Evolutionary conservation across 2,888 invertebrate species (phyloP), one percentile per base, ranked within the genome.

Genomic region (Drosophila mulleri): DNA sequence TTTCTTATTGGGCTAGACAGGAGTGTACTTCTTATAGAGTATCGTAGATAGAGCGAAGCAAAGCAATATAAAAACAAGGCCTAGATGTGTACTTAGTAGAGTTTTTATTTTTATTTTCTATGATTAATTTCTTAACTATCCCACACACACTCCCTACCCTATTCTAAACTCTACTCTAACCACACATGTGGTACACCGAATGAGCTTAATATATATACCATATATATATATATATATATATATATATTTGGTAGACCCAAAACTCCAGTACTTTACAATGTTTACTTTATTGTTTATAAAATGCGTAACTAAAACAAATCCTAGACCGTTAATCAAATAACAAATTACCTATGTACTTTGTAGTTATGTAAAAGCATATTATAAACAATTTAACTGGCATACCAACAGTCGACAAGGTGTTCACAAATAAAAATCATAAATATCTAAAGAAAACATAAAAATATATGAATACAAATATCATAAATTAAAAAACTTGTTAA

Each of bases 331-430:
- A 83, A 83, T 73, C 41, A 54, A 37, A 72, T 70, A 74, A 63
- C 59, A 72, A 68, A 70, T 47, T 58, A 73, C 52, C 58, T 64
- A 48, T 59, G 47, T 78, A 67, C 66, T 65, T 67, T 74, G 64
- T 62, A 78, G 66, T 35, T 72, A 79, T 69, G 68, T 73, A 72
- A 66, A 68, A 47, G 47, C 61, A 78, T 59, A 78, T 67, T 58
- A 76, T 63, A 75, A 76, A 74, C 68, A 86, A 83, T 79, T 83
- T 69, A 81, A 87, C 88, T 87, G 84, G 84, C 87, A 87, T 84
- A 84, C 84, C 84, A 84, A 82, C 84, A 84, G 84, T 80, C 87
- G 75, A 87, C 67, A 87, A 50, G 84, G 84, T 84, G 84, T 84
- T 84, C 84, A 84, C 78, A 73, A 76, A 61, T 26, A 62, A 60